Evolutionary conservation across 2,888 invertebrate species (phyloP).

Genomic region (Rhimphoctona megacephalus): DNA sequence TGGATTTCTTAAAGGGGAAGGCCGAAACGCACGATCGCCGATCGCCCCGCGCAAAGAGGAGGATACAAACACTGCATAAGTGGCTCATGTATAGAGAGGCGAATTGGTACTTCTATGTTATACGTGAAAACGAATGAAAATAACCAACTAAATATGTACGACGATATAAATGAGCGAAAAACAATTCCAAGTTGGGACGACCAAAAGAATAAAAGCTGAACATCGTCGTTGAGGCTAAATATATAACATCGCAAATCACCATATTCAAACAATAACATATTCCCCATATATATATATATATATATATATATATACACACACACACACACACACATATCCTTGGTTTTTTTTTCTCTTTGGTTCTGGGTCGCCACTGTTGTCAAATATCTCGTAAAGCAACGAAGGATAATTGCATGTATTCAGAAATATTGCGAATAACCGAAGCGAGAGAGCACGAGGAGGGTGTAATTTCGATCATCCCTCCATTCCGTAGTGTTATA

Average conservation of each 20-base stretch:
- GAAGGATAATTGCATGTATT: conserved; percentile 26
- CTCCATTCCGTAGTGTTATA: conserved; percentile 3
- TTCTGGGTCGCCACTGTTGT: conserved; percentile 18
- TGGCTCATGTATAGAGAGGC: neutral
- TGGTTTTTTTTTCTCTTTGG: neutral
- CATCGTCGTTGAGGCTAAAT: conserved; percentile 35
- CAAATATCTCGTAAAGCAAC: conserved; percentile 48
- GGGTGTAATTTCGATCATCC: conserved; percentile 49
- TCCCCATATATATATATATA: neutral
- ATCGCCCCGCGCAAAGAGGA: conserved; percentile 12
- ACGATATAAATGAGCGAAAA: conserved; percentile 11
- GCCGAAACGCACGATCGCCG: conserved; percentile 38
- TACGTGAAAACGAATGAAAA: conserved; percentile 44
- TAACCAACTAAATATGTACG: conserved; percentile 19
- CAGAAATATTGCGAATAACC: conserved; percentile 22
- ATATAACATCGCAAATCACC: conserved; percentile 16
- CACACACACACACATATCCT: neutral
- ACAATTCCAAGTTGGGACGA: conserved; percentile 45
- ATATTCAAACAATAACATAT: conserved; percentile 33
- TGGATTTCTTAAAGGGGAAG: conserved; percentile 60
- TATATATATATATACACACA: too few species aligned
- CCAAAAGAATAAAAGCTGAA: conserved; percentile 44
- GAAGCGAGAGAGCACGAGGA: neutral
- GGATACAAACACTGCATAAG: conserved; percentile 11
- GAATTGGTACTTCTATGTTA: conserved; percentile 9